phyloP scores from a whole-genome alignment of 1,140 invertebrate genomes.

The Achroia grisella region DNA sequence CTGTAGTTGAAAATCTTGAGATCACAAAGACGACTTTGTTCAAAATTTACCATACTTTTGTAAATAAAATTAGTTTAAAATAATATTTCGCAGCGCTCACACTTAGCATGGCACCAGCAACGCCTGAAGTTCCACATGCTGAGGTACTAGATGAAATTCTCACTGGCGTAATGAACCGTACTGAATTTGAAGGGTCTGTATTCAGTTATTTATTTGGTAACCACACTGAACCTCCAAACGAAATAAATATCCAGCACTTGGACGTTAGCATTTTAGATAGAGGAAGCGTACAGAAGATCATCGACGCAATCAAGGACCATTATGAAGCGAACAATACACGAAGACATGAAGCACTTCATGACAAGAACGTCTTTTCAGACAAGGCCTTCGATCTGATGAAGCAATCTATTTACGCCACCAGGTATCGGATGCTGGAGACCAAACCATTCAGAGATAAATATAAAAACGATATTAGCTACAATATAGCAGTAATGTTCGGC shows the following conservation, averaged over 20 bases:
- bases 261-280: conserved; percentile 18
- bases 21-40: too few relatives aligned
- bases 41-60: too few relatives aligned
- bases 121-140: conserved; percentile 1
- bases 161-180: conserved; percentile 1
- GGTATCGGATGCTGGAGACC: conserved; percentile 20
- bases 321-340: not conserved
- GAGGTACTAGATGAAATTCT: conserved; percentile 10
- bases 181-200: conserved; percentile 3
- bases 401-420: conserved; percentile 32
- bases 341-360: too few relatives aligned
- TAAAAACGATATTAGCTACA: conserved; percentile 11
- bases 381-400: conserved; percentile 30
- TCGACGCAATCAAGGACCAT: conserved; percentile 9
- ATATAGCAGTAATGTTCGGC: conserved; percentile 26
- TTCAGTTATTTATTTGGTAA: conserved; percentile 8
- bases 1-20: too few relatives aligned
- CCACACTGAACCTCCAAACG: not conserved
- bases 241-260: conserved; percentile 1
- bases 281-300: conserved; percentile 13
- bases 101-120: too few relatives aligned
- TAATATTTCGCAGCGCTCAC: too few relatives aligned
- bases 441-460: conserved; percentile 7
- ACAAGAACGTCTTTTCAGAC: not conserved
- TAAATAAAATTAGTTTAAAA: too few relatives aligned